Evolutionary conservation across 2,113 vertebrate genomes (phyloP).

Genomic region (Craseonycteris thonglongyai): DNA sequence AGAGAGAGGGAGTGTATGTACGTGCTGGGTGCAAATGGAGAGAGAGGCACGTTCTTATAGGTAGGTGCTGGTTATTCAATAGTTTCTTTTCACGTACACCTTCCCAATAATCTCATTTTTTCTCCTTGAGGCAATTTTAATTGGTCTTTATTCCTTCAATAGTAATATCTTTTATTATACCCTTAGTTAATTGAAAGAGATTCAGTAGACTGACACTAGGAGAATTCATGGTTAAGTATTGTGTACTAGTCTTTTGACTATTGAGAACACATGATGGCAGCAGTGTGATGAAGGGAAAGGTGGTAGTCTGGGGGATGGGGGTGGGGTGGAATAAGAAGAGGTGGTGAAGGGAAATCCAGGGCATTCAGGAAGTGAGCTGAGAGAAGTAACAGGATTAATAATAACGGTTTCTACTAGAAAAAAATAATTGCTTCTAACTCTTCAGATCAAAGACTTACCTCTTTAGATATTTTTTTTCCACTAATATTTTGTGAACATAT

Average conservation of each 20-base stretch:
- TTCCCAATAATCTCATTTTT: not conserved
- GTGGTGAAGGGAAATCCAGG: no score
- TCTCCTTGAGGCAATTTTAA: not conserved
- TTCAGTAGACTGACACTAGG: not conserved
- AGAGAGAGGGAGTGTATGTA: fast-evolving
- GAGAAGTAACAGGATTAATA: not conserved
- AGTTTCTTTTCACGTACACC: not conserved
- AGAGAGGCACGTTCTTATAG: not conserved
- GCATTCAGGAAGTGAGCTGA: not conserved
- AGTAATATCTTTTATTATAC: not conserved
- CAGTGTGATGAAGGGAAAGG: not conserved
- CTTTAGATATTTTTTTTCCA: not conserved
- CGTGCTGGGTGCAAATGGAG: not conserved
- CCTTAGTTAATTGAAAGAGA: not conserved
- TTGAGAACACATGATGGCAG: not conserved
- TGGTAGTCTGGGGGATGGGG: not conserved
- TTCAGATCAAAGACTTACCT: not conserved
- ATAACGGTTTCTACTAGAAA: not conserved
- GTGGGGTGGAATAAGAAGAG: no score
- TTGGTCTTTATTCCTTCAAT: not conserved
- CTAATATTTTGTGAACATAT: not conserved
- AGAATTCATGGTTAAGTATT: not conserved
- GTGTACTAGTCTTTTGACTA: not conserved
- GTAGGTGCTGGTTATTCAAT: not conserved
- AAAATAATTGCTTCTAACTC: not conserved